Evolutionary conservation across 2,888 invertebrate genomes (phyloP).

Genomic region (Caenorhabditis angaria): DNA sequence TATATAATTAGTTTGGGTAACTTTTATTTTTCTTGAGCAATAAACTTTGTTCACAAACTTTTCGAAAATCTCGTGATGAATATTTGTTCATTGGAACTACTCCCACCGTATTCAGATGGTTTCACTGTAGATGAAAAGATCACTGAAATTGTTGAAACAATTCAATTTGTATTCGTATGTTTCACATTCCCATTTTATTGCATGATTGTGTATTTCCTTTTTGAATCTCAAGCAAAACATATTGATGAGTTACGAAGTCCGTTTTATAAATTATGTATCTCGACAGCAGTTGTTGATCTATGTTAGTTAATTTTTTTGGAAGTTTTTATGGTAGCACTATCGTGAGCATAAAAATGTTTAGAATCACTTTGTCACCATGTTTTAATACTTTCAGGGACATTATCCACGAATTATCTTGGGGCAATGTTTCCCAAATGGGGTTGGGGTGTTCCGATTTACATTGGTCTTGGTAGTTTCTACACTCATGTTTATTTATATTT

Average conservation of each 20-base stretch:
- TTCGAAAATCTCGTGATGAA: neutral
- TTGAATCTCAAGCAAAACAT: slow-evolving; percentile 23
- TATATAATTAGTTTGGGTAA: too few relatives aligned
- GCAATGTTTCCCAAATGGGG: slow-evolving; percentile 36
- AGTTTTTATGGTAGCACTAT: neutral
- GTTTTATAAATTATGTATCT: slow-evolving; percentile 39
- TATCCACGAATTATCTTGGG: slow-evolving; percentile 28
- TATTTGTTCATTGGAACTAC: neutral
- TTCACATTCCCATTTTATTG: slow-evolving; percentile 10
- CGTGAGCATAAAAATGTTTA: too few relatives aligned
- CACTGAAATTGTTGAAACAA: neutral
- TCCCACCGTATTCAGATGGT: neutral
- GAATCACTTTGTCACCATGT: too few relatives aligned
- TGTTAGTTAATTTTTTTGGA: slow-evolving; percentile 14
- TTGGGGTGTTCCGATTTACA: slow-evolving; percentile 15
- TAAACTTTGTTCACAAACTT: neutral
- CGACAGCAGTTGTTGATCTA: slow-evolving; percentile 33
- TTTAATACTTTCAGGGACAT: neutral
- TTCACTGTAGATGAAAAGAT: neutral
- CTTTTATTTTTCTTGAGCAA: too few relatives aligned
- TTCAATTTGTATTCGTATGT: neutral
- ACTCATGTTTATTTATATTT: slow-evolving; percentile 37
- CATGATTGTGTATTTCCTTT: slow-evolving; percentile 11
- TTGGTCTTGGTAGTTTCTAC: slow-evolving; percentile 15
- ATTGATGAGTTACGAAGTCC: slow-evolving; percentile 26